These are phyloP conservation scores for Neocrepidodera transversa DNA, from an alignment of 2,888 invertebrate species.

Conservation along the genomic window DNA sequence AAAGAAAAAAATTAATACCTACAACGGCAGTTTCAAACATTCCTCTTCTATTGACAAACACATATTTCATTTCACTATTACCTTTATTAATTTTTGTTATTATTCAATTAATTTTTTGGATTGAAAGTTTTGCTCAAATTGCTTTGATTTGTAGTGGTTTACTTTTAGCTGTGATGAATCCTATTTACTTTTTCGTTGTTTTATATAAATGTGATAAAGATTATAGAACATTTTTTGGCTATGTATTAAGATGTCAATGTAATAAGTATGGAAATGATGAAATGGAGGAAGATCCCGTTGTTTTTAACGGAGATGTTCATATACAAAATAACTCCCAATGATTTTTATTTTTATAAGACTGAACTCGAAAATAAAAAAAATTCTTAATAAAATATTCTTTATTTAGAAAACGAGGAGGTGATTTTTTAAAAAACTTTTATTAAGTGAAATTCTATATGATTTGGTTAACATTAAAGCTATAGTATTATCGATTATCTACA, in stretches of 20 bases:
- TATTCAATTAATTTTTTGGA: not conserved
- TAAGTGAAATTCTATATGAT: too few relatives aligned
- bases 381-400: too few relatives aligned
- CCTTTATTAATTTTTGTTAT: slow-evolving; percentile 8
- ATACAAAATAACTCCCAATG: too few relatives aligned
- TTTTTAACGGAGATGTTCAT: slow-evolving; percentile 26
- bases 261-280: slow-evolving; percentile 29
- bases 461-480: too few relatives aligned
- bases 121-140: not conserved
- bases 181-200: slow-evolving; percentile 30
- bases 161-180: slow-evolving; percentile 21
- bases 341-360: too few relatives aligned
- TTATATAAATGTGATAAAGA: slow-evolving; percentile 31
- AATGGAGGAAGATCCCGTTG: slow-evolving; percentile 31
- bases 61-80: slow-evolving; percentile 21
- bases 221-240: slow-evolving; percentile 28
- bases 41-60: slow-evolving; percentile 25
- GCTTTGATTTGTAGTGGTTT: slow-evolving; percentile 3
- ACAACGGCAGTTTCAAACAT: slow-evolving; percentile 12
- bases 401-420: too few relatives aligned
- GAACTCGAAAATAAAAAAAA: too few relatives aligned
- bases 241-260: slow-evolving; percentile 27
- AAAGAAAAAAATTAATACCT: slow-evolving; percentile 20
- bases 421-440: too few relatives aligned
- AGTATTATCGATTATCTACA: too few relatives aligned